Evolutionary conservation across 92 coral and sea anemone species (phyloP), one percentile per base, ranked within the genome.

Genomic region (Porites divaricata): DNA sequence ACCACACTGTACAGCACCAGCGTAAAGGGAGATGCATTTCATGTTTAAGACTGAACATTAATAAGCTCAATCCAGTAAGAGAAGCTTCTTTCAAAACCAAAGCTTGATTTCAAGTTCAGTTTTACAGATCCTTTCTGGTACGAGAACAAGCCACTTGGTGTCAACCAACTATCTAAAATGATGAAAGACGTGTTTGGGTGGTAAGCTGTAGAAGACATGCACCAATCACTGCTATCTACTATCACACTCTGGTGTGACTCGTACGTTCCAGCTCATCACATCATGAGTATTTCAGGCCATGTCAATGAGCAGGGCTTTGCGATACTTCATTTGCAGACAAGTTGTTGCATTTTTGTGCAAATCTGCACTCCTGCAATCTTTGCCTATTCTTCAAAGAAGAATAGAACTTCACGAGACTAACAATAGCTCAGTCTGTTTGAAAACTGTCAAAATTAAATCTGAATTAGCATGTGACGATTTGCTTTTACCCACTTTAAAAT

Each of bases 231-330:
- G 58, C 15, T 14, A 74, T 73, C 78, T 77, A 79, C 91, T 35
- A 88, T 88, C 57, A 81, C 91, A 20, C 61, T 88, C n/a, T 82
- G 73, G 87, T 88, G 85, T 24, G 83, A 88, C 57, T 74, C 86
- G 10, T 72, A 62, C 53, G 50, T 87, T 67, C 90, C 90, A 63
- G 81, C 80, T 19, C 82, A 78, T 19, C 90, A 87, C 86, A 87
- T 76, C 28, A 81, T 80, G 76, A 59, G 19, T 53, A 65, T 88
- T 66, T 88, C 87, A 16, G 87, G 83, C 4, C 84, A 67, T 49
- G 71, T 67, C 15, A 82, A 76, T 35, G 91, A 88, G 68, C 85
- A 82, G 19, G 77, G 85, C 56, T 51, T 83, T 1, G 69, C 79
- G 13, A 66, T 28, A 28, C 35, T 28, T 28, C 35, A 28, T 28